phyloP scores from a whole-genome alignment of 2,797 vertebrate species.

The Antrozous pallidus region DNA sequence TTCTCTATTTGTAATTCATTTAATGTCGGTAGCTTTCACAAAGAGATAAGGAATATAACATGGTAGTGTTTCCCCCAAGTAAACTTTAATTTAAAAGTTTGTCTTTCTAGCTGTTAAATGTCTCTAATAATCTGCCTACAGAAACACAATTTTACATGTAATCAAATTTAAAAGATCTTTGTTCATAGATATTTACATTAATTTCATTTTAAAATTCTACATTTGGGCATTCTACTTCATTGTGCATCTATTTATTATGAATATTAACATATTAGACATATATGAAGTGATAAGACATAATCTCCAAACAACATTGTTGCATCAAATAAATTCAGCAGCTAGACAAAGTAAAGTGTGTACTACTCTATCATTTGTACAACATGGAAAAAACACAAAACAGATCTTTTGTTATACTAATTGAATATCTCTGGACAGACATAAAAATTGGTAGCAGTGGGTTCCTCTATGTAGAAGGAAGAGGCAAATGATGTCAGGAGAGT shows the following conservation, averaged over 20 bases:
- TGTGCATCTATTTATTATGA: neutral
- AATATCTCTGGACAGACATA: neutral
- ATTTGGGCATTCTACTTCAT: neutral
- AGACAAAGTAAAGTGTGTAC: neutral
- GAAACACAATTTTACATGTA: conserved; percentile 39
- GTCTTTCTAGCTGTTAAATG: neutral
- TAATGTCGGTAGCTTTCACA: conserved; percentile 1
- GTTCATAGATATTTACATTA: neutral
- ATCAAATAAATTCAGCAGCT: neutral
- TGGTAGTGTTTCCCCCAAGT: neutral
- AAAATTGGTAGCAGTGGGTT: neutral
- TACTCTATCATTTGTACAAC: neutral
- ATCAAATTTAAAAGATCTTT: conserved; percentile 24
- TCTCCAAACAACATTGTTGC: neutral
- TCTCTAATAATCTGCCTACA: conserved; percentile 19
- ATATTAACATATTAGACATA: neutral
- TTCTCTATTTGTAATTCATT: conserved; percentile 26
- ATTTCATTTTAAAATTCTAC: conserved; percentile 22
- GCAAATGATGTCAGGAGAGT: neutral
- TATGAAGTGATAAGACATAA: neutral
- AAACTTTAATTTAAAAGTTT: neutral
- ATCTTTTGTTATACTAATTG: neutral
- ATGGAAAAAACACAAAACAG: neutral
- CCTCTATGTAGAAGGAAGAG: neutral
- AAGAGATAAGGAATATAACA: neutral